Percentiles rank a stretch among this genome's conserved stretches.
Evolutionary conservation across 2,797 vertebrate genomes (phyloP).

Genomic region (Xyrichtys novacula): DNA sequence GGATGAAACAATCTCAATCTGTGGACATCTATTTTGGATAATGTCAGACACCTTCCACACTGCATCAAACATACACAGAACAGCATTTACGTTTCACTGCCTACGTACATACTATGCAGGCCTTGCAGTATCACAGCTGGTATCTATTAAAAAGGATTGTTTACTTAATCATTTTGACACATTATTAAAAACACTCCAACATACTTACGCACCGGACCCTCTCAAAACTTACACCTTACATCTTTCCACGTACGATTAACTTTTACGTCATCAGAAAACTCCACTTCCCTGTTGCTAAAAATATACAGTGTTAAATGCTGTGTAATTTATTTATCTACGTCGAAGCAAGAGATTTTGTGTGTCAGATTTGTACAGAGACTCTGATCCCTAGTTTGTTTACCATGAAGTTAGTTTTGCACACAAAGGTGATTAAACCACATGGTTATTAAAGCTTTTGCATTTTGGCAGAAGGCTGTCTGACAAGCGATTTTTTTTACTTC

Average conservation of each 20-base stretch:
- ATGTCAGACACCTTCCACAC: background rate
- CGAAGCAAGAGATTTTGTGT: slow-evolving; percentile 13
- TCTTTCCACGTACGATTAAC: slow-evolving; percentile 51
- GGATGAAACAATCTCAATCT: no score
- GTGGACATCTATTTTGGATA: no score
- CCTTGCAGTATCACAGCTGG: slow-evolving; percentile 48
- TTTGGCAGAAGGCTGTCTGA: no score
- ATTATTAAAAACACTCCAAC: slow-evolving; percentile 55
- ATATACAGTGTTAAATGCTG: slow-evolving; percentile 37
- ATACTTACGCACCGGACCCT: slow-evolving; percentile 32
- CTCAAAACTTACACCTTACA: slow-evolving; percentile 39
- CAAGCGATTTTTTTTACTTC: no score
- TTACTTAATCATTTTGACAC: slow-evolving; percentile 64
- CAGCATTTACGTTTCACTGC: slow-evolving; percentile 10
- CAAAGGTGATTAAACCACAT: no score
- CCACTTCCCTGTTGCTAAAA: slow-evolving; percentile 60
- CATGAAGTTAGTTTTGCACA: background rate
- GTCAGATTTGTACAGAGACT: slow-evolving; percentile 5
- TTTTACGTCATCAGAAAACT: slow-evolving; percentile 51
- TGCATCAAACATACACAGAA: slow-evolving; percentile 20
- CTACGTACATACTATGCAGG: slow-evolving; percentile 34
- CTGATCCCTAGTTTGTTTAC: background rate
- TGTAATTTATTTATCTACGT: slow-evolving; percentile 16
- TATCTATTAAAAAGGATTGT: slow-evolving; percentile 54
- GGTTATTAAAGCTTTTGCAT: no score